Base-by-base conservation (phyloP, 2,888 invertebrate species). In the Stenotaenia linearis region DNA sequence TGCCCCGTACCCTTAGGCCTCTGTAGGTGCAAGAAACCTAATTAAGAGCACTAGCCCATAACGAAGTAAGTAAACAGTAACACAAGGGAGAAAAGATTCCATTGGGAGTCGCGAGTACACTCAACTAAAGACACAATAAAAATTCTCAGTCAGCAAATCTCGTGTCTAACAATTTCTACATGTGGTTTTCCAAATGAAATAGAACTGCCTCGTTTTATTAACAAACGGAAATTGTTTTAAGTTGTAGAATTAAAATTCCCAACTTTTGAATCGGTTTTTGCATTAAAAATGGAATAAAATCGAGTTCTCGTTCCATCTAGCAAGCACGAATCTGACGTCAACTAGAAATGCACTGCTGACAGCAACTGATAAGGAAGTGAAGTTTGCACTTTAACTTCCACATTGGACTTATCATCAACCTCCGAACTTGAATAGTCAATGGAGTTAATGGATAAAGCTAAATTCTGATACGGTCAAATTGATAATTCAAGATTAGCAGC, bases 1-100 rank as follows among this genome's bases (percentile, higher is more conserved):
- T 61, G 61, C 61, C 61, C 61, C 61, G 61, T 61, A 61, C 61
- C 61, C 61, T 61, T 61, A 61, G 61, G 61, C 61, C 61, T 61
- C 61, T 61, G 25, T 61, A 61, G 61, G 61, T 61, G 61, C 61
- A 61, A 61, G 61, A 61, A 61, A 61, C 61, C 61, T 61, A 61
- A 61, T 61, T 61, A 61, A 61, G 61, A 61, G 61, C 61, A 61
- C 61, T 61, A 61, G 61, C 61, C 45, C 61, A 61, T 61, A 61
- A 61, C 61, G 61, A 61, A 61, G 61, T 61, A 61, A 61, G 61
- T 61, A 61, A 61, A 61, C 61, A 61, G 61, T 61, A 61, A 28
- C 61, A 28, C 61, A 61, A 61, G 61, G 61, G 61, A 61, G 61
- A 21, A 61, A 61, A 28, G 61, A 61, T 61, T 61, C 61, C 61